A percentile compares a stretch with the other conserved stretches of the same genome.
Evolutionary conservation across 2,888 invertebrate genomes (phyloP).

Genomic region (Trachelus troglodyta): DNA sequence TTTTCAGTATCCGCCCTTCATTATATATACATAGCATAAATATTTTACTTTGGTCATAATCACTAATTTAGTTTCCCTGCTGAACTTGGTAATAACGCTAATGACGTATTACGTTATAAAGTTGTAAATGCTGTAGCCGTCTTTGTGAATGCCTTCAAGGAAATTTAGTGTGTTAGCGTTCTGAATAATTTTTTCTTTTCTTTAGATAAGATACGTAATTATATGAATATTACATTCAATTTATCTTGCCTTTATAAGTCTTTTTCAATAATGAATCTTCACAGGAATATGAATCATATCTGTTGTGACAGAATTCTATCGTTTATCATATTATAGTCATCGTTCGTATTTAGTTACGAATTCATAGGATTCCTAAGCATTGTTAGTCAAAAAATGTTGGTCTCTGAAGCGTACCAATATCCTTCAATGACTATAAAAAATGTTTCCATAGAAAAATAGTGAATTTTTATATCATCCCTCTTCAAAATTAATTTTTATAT

Average conservation of each 20-base stretch:
- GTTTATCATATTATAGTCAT: neutral
- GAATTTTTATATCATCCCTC: neutral
- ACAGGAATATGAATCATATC: neutral
- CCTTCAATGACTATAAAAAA: neutral
- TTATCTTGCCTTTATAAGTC: neutral
- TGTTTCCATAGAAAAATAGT: neutral
- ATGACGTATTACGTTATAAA: neutral
- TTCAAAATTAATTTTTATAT: neutral
- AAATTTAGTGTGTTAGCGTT: neutral
- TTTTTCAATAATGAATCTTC: neutral
- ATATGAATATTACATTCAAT: neutral
- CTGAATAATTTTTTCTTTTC: neutral
- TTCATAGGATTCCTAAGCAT: neutral
- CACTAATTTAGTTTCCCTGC: neutral
- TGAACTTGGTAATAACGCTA: neutral
- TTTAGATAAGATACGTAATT: neutral
- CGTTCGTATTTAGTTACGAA: neutral
- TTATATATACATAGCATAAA: neutral
- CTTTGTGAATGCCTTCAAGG: neutral
- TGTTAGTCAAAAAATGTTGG: neutral
- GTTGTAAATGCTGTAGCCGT: neutral
- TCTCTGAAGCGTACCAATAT: neutral
- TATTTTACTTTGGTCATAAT: neutral
- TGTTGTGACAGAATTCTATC: neutral
- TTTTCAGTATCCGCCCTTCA: conserved; percentile 8